Evolutionary conservation across 2,797 vertebrate species (phyloP), one percentile per base, ranked within the genome.

Genomic region (Mus minutoides): DNA sequence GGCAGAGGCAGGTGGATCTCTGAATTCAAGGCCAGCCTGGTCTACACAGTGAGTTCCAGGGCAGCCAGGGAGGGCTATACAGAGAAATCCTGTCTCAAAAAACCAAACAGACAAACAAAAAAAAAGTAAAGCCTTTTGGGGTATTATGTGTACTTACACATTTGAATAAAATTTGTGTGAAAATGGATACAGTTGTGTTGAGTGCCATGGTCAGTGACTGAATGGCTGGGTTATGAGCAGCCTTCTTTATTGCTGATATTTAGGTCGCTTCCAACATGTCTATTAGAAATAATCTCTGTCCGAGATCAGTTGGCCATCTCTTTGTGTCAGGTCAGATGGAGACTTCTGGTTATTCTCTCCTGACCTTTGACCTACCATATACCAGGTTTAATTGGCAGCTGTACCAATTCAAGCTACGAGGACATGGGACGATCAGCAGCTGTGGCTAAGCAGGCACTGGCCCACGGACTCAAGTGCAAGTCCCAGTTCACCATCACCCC

Each of bases 351-450:
- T 95, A 91, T 67, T 49, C n/a, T 90, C 69, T 96, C 56, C 22
- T 93, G 40, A 96, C 49, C 92, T 37, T 40, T 87, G 52, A 67
- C 24, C 88, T 95, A 76, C 69, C 24, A 91, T 1, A 52, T 84
- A 37, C 43, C 94, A 99, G 99, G 99, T 96, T 98, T 99, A 97
- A 99, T 99, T 40, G 99, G 99, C 98, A 99, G 99, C 99, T 99
- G 99, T 86, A 99, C 99, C 94, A 99, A 99, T 98, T 99, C 99
- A 93, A 99, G 99, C 98, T 99, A 99, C 2, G 99, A 99, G 97
- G 99, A 99, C 97, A 99, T 99, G 99, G 99, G 99, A 64, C 99
- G 99, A 17, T 99, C 99, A 0, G 99, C 99, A 77, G 99, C 99
- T 0, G 98, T 99, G 97, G 99, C 99, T 96, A 99, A 99, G 94